phyloP scores from a whole-genome alignment of 1,140 invertebrate species.

The Bombus pyrosoma region DNA sequence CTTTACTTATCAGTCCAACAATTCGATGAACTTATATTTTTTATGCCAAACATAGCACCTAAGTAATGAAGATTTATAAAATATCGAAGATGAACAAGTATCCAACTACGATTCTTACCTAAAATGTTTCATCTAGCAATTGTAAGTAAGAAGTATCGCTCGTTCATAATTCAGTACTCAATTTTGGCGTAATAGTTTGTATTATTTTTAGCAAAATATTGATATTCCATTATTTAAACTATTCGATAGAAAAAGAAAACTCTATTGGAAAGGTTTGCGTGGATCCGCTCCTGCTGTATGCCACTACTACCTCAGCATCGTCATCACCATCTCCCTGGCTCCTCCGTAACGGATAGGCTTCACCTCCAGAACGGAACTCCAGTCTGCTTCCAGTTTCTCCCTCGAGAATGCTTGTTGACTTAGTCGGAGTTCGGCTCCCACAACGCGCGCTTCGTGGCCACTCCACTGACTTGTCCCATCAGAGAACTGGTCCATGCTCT shows the following conservation, averaged over 20 bases:
- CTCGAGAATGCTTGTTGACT: constrained; percentile 55
- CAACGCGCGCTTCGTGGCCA: constrained; percentile 58
- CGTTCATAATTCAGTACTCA: background rate
- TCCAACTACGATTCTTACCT: background rate
- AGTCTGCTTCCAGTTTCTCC: constrained; percentile 69
- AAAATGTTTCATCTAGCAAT: background rate
- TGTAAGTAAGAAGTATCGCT: too few species aligned
- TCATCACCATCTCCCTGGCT: constrained; percentile 69
- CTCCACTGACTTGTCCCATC: constrained; percentile 8
- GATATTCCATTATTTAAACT: background rate
- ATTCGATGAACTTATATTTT: background rate
- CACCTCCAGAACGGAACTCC: constrained; percentile 70
- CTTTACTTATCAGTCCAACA: too few species aligned
- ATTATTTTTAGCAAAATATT: background rate
- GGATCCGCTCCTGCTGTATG: constrained; percentile 60
- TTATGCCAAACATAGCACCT: background rate
- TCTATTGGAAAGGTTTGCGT: constrained; percentile 19
- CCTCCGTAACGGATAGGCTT: constrained; percentile 70
- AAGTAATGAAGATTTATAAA: too few species aligned
- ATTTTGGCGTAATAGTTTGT: too few species aligned
- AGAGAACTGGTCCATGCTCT: background rate
- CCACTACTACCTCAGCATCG: constrained; percentile 67
- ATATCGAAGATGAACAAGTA: too few species aligned
- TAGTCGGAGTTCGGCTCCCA: constrained; percentile 58
- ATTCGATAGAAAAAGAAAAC: constrained; percentile 27